These are phyloP conservation scores for Hylaeus anthracinus DNA, from an alignment of 1,140 invertebrate genomes.

Conservation along the genomic window DNA sequence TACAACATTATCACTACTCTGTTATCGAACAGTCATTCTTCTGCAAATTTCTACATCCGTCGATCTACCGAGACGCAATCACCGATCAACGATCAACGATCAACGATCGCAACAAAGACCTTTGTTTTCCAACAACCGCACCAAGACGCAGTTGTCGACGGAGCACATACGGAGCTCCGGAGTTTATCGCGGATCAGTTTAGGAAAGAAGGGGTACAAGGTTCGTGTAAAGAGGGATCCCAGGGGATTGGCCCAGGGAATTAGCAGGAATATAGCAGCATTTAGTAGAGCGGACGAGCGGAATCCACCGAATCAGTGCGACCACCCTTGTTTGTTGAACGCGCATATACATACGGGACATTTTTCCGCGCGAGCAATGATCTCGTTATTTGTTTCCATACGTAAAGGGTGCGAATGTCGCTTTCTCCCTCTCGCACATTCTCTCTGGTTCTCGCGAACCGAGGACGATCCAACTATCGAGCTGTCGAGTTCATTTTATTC, in stretches of 20 bases:
- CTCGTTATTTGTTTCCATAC: slow-evolving; percentile 65
- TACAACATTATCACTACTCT: too few relatives aligned
- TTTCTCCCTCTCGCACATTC: neutral
- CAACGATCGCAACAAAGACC: slow-evolving; percentile 8
- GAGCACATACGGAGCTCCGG: neutral
- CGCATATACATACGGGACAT: slow-evolving; percentile 53
- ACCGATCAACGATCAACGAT: neutral
- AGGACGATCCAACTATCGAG: neutral
- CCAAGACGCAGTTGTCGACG: slow-evolving; percentile 5
- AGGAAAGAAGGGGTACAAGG: slow-evolving; percentile 49
- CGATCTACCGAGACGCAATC: too few relatives aligned
- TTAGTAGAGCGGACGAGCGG: slow-evolving; percentile 63
- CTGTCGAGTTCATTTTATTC: neutral
- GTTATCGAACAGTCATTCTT: too few relatives aligned
- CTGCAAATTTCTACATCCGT: too few relatives aligned
- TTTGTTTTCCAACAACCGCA: neutral
- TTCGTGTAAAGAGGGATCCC: slow-evolving; percentile 61
- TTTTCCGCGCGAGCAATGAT: slow-evolving; percentile 71
- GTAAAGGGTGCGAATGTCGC: slow-evolving; percentile 49
- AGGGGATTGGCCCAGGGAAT: slow-evolving; percentile 71
- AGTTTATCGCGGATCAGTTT: slow-evolving; percentile 31
- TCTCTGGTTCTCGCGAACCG: slow-evolving; percentile 2
- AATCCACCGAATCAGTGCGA: slow-evolving; percentile 58
- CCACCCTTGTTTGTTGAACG: slow-evolving; percentile 38
- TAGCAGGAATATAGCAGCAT: slow-evolving; percentile 74